phyloP scores from a whole-genome alignment of 2,797 vertebrate genomes.

The Danio jaintianensis region DNA sequence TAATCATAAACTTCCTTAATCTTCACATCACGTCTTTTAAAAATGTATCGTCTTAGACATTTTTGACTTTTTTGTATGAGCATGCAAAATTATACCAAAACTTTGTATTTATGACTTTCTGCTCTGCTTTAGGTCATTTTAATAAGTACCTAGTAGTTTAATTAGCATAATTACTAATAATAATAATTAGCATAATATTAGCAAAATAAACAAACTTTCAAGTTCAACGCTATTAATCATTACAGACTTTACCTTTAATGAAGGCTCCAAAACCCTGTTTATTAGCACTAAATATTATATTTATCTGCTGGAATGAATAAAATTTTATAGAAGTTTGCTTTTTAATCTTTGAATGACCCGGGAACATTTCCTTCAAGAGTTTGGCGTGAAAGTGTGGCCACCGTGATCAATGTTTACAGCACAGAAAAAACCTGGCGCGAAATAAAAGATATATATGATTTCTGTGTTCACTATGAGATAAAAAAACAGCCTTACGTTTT shows the following conservation, averaged over 20 bases:
- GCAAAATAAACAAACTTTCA: not conserved
- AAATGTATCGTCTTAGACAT: too few species aligned
- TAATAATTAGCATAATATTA: too few species aligned
- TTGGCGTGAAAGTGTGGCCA: not conserved
- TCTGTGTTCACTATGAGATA: slow-evolving; percentile 53
- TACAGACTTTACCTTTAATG: not conserved
- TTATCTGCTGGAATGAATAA: not conserved
- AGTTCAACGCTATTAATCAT: not conserved
- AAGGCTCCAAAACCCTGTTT: not conserved
- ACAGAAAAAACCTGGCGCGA: slow-evolving; percentile 42
- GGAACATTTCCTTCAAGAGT: not conserved
- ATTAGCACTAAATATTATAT: not conserved
- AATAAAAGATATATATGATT: not conserved
- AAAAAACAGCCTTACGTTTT: slow-evolving; percentile 53
- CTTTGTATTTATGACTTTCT: too few species aligned
- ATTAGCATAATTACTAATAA: too few species aligned
- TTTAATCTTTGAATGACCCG: too few species aligned
- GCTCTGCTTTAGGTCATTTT: too few species aligned
- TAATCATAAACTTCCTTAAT: too few species aligned
- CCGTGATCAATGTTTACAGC: not conserved
- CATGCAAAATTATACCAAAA: too few species aligned
- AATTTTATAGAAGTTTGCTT: not conserved
- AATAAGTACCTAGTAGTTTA: not conserved
- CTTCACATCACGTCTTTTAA: too few species aligned
- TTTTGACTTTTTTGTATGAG: too few species aligned